phyloP scores from a whole-genome alignment of 2,888 invertebrate species.

The Acleris sparsana region DNA sequence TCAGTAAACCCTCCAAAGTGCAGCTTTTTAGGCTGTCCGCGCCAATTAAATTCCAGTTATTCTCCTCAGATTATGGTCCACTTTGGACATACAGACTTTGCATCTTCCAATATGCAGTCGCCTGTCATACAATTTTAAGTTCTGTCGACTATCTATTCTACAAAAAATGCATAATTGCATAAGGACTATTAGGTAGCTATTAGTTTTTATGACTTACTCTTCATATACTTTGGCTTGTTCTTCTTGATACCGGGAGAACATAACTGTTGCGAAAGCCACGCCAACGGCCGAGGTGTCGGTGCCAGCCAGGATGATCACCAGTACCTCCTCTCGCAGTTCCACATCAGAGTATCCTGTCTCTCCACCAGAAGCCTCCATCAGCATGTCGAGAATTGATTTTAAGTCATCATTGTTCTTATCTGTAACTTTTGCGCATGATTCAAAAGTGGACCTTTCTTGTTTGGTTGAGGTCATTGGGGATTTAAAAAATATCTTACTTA shows the following conservation, averaged over 20 bases:
- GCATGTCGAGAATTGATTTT: conserved; percentile 2
- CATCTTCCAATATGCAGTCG: no score
- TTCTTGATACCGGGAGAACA: neutral
- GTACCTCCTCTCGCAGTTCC: neutral
- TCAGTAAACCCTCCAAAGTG: no score
- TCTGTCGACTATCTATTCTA: no score
- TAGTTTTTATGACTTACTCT: neutral
- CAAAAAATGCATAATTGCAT: no score
- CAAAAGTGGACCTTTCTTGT: neutral
- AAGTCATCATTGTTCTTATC: neutral
- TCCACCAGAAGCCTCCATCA: neutral
- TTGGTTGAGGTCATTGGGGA: neutral
- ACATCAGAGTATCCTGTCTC: neutral
- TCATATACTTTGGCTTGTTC: neutral
- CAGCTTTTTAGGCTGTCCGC: no score
- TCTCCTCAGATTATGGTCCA: no score
- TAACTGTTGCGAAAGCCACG: neutral
- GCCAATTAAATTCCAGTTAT: no score
- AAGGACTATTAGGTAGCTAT: neutral
- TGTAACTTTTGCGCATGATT: neutral
- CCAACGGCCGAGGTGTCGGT: neutral
- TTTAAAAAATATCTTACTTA: neutral
- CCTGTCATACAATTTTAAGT: no score
- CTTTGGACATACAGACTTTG: no score
- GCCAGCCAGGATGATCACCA: neutral